Base-by-base conservation (phyloP, 2,888 invertebrate genomes). In the Brachypalpus laphriformis region DNA sequence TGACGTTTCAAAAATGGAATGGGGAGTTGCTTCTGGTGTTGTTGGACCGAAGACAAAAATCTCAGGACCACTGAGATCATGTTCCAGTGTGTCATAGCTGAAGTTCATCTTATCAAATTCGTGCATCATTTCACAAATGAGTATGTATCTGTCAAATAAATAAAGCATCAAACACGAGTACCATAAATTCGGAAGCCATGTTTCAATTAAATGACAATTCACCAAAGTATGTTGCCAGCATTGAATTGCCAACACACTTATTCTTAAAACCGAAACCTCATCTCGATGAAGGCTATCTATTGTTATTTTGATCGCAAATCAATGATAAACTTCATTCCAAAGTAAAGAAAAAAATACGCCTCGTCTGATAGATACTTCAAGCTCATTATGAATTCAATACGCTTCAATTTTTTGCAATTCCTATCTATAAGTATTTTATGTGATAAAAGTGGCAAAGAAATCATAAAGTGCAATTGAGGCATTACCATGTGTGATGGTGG, bases 381-480 rank as follows among this genome's bases (percentile, higher is more conserved):
- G 42, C 68, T 42, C n/a, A 78, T 63, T 63, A 54, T 8, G 22
- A 45, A 71, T 71, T 78, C 63, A 56, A 47, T 45, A 45, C 51
- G 59, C 49, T 14, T 16, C 18, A 2, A 1, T 51, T 22, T 51
- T 25, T 51, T 40, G 40, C 40, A 40, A 40, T 40, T 40, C 40
- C 40, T 40, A 6, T 40, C 5, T n/a, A 40, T 40, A 40, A 3
- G 14, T 14, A 6, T 40, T 14, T 40, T 40, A 4, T 31, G 6
- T 3, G 11, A 37, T 37, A 3, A n/a, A 37, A 40, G 40, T 40
- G 40, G 14, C 6, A 47, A 47, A 20, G 20, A 18, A 47, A 18
- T 20, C 47, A 47, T 47, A 47, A 47, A 47, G 20, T 47, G 47
- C 47, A 47, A 47, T 47, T 20, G 20, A 47, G 11, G 20, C 47